Conservation (phyloP, 2,797 vertebrate genomes). For the Chloroceryle inda region DNA sequence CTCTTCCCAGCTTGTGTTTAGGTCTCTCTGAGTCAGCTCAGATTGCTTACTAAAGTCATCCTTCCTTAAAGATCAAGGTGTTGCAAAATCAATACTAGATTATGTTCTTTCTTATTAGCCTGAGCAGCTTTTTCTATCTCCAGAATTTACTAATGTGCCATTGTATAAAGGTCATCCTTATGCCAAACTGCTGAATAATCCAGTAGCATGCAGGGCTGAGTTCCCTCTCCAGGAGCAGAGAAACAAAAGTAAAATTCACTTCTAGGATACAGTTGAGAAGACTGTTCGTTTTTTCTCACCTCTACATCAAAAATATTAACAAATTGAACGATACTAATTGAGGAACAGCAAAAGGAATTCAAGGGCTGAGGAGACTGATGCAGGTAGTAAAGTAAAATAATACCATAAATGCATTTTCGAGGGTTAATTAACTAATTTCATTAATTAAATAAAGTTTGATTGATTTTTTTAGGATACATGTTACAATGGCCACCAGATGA, state of each 20-base stretch:
- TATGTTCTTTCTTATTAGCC: conserved; percentile 50
- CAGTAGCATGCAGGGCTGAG: neutral
- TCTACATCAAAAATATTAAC: neutral
- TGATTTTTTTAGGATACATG: neutral
- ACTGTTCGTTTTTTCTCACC: neutral
- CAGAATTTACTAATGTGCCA: neutral
- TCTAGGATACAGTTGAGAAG: neutral
- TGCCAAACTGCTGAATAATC: neutral
- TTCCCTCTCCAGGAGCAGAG: neutral
- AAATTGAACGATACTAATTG: neutral
- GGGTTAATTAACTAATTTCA: neutral
- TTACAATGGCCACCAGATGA: neutral
- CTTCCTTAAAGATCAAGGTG: neutral
- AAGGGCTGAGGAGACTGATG: neutral
- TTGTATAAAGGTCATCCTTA: conserved; percentile 11
- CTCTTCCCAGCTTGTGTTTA: neutral
- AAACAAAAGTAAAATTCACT: neutral
- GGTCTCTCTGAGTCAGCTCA: neutral
- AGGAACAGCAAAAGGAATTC: neutral
- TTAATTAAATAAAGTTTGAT: neutral
- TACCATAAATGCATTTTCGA: neutral
- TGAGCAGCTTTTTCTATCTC: conserved; percentile 30
- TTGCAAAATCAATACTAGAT: conserved; percentile 4
- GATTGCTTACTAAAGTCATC: neutral
- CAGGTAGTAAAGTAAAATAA: neutral